phyloP scores from a whole-genome alignment of 1,140 invertebrate species.

The Drosophila nebulosa region DNA sequence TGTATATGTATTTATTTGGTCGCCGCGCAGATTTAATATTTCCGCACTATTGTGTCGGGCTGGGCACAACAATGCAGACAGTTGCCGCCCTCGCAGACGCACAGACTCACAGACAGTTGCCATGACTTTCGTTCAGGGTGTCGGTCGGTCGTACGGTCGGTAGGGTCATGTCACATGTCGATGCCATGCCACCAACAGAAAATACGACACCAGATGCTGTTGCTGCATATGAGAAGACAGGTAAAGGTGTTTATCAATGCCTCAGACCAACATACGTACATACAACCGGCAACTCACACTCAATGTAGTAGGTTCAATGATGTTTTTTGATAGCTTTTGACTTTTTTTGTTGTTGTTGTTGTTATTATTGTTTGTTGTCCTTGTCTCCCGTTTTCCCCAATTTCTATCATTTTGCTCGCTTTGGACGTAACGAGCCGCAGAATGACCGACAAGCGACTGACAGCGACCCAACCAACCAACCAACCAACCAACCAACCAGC shows the following conservation, averaged over 20 bases:
- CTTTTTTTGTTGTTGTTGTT: slow-evolving; percentile 48
- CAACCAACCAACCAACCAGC: neutral
- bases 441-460: slow-evolving; percentile 59
- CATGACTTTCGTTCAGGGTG: slow-evolving; percentile 25
- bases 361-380: slow-evolving; percentile 44
- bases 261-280: no score
- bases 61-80: neutral
- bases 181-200: slow-evolving; percentile 18
- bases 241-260: slow-evolving; percentile 9
- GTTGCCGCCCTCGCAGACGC: neutral
- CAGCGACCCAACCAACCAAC: slow-evolving; percentile 10
- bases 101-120: slow-evolving; percentile 10
- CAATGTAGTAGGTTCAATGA: slow-evolving; percentile 30
- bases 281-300: neutral
- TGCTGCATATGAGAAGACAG: slow-evolving; percentile 12
- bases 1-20: neutral
- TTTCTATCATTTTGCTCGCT: slow-evolving; percentile 45
- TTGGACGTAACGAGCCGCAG: slow-evolving; percentile 48
- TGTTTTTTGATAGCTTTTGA: slow-evolving; percentile 70
- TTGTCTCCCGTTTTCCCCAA: neutral
- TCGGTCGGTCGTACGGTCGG: neutral
- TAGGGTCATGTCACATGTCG: slow-evolving; percentile 42
- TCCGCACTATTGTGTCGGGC: slow-evolving; percentile 44
- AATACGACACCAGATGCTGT: slow-evolving; percentile 2
- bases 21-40: slow-evolving; percentile 54